These are phyloP conservation scores for Dasysyrphus tricinctus DNA, from an alignment of 2,888 invertebrate genomes.

Conservation along the genomic window DNA sequence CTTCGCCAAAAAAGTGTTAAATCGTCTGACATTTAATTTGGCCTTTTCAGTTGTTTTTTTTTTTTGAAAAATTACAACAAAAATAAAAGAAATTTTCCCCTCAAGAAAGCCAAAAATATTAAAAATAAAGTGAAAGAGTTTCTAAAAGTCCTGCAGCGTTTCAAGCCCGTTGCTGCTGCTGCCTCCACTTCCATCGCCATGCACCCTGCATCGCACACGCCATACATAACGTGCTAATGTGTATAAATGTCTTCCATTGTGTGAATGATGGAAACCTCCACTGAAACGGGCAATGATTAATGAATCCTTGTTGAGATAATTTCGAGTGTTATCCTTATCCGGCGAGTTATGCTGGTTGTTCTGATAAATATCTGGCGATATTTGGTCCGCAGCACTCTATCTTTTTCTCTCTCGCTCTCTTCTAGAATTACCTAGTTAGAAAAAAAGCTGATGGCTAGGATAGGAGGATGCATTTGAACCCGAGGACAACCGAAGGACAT, in stretches of 20 bases:
- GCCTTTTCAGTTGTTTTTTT: conserved; percentile 53
- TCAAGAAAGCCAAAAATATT: conserved; percentile 33
- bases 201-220: conserved; percentile 50
- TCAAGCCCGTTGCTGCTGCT: neutral
- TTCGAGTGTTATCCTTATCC: conserved; percentile 77
- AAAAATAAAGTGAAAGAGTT: conserved; percentile 4
- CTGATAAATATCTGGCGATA: conserved; percentile 68
- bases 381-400: conserved; percentile 23
- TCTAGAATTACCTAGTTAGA: neutral
- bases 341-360: conserved; percentile 75
- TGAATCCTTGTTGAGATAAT: conserved; percentile 77
- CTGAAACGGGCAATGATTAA: conserved; percentile 77
- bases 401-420: neutral
- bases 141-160: conserved; percentile 23
- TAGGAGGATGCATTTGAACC: conserved; percentile 37
- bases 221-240: conserved; percentile 75
- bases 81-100: conserved; percentile 22
- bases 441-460: neutral
- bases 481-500: conserved; percentile 65
- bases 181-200: neutral
- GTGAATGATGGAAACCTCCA: conserved; percentile 73
- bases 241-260: conserved; percentile 75
- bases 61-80: conserved; percentile 24
- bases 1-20: conserved; percentile 56
- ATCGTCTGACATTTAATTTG: conserved; percentile 72